Evolutionary conservation across 2,888 invertebrate genomes (phyloP).

Genomic region (Eupithecia exiguata): DNA sequence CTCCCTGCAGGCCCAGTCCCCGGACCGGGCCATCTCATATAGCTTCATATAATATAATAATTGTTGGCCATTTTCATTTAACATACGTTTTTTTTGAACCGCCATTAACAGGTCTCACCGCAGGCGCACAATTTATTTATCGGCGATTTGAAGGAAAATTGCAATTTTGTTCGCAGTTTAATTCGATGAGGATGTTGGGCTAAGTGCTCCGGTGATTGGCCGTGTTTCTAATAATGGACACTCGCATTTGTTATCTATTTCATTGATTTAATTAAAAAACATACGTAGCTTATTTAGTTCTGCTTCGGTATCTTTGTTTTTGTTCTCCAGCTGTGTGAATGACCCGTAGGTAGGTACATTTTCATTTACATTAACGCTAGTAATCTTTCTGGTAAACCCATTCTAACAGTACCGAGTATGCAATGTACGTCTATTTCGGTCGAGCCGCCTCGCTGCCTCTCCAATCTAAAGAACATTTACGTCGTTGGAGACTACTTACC

Average conservation of each 20-base stretch:
- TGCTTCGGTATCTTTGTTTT: neutral
- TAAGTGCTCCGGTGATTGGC: constrained; percentile 7
- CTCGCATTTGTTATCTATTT: neutral
- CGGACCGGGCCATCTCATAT: constrained; percentile 52
- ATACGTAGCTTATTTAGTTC: neutral
- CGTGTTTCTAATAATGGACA: neutral
- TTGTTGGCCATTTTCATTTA: constrained; percentile 71
- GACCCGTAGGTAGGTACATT: neutral
- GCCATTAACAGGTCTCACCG: constrained; percentile 68
- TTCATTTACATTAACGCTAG: neutral
- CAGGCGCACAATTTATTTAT: constrained; percentile 74
- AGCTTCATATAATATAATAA: constrained; percentile 54
- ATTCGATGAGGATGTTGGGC: constrained; percentile 42
- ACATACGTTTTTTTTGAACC: constrained; percentile 56
- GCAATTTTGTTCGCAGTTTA: constrained; percentile 62
- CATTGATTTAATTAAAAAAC: neutral
- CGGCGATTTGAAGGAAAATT: constrained; percentile 74
- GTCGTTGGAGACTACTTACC: constrained; percentile 49
- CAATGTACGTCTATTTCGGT: constrained; percentile 37
- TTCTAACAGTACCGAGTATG: neutral
- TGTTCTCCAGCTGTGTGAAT: neutral
- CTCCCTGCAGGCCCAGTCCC: constrained; percentile 48
- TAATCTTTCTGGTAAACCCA: neutral
- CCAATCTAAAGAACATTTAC: constrained; percentile 41
- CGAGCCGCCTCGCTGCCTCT: constrained; percentile 3